These are phyloP conservation scores for Hipparchia sbordonii DNA, from an alignment of 2,888 invertebrate genomes.

Conservation along the genomic window DNA sequence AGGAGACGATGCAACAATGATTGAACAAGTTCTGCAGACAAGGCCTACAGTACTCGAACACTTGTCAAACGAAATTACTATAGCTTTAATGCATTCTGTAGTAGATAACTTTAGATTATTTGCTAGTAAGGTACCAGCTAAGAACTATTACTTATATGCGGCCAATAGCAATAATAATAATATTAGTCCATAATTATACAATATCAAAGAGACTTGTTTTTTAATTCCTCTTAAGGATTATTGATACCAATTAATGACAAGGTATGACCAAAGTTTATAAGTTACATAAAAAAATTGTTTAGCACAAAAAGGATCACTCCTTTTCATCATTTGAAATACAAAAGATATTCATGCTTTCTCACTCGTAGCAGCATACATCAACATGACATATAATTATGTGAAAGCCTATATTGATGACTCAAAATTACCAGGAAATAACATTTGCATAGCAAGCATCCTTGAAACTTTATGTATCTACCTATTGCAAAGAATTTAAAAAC, in stretches of 20 bases:
- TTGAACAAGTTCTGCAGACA: slow-evolving; percentile 54
- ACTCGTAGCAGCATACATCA: too few species aligned
- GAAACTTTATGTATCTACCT: too few species aligned
- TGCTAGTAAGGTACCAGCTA: slow-evolving; percentile 62
- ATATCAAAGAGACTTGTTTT: slow-evolving; percentile 4
- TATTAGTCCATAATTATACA: slow-evolving; percentile 22
- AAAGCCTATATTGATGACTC: too few species aligned
- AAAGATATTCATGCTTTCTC: too few species aligned
- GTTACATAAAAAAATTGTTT: too few species aligned
- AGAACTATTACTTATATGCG: slow-evolving; percentile 65
- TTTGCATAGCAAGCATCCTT: too few species aligned
- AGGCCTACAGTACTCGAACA: slow-evolving; percentile 63
- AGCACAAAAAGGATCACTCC: too few species aligned
- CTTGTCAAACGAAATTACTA: slow-evolving; percentile 68
- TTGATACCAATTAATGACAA: too few species aligned
- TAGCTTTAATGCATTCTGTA: slow-evolving; percentile 67
- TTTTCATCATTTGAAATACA: too few species aligned
- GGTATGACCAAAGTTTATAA: too few species aligned
- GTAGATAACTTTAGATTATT: slow-evolving; percentile 73
- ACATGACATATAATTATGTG: too few species aligned
- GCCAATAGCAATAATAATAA: slow-evolving; percentile 36
- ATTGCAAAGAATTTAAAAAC: background rate
- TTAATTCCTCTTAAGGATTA: background rate
- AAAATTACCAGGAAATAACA: too few species aligned
- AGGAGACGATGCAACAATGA: slow-evolving; percentile 51